Evolutionary conservation across 2,113 vertebrate species (phyloP), one percentile per base, ranked within the genome.

Genomic region (Uria lomvia): DNA sequence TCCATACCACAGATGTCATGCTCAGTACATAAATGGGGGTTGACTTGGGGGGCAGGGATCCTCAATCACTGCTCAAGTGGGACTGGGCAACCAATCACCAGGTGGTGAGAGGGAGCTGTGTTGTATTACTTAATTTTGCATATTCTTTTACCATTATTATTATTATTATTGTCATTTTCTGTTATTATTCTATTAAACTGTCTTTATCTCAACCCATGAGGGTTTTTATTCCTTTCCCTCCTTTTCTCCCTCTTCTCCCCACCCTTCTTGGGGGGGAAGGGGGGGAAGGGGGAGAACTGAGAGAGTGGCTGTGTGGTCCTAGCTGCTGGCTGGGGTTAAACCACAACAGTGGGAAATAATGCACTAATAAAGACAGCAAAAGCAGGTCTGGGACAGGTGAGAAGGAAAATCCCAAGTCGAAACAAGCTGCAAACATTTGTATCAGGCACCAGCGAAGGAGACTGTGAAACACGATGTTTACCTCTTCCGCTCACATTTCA

Each of bases 371-470:
- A 56, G 34, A 14, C 1, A 59, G 36, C 40, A 50, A 60, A 45
- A 32, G 12, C 19, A 12, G 16, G 53, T 30, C 47, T 67, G 56
- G 30, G 30, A 27, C n/a, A 49, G 66, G n/a, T 59, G 49, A 73
- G 29, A 59, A 68, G 23, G 63, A 84, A 8, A 4, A 27, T 4
- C 8, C 6, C 2, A 30, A 10, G 14, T 0, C 3, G 3, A 85
- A 91, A 66, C 30, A 82, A 65, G 12, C 24, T 68, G 38, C 9
- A 15, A 76, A 58, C n/a, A 4, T 47, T 86, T 79, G n/a, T 63
- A 1, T 21, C 43, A 7, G 11, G 11, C 14, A 63, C 32, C 30
- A 59, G 7, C 11, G 53, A 86, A 67, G 15, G 21, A 76, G 19
- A 42, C 19, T 22, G 7, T 43, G 29, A 53, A 81, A 59, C 6